Evolutionary conservation across 2,888 invertebrate species (phyloP), one percentile per base, ranked within the genome.

Genomic region (Andrena trimmerana): DNA sequence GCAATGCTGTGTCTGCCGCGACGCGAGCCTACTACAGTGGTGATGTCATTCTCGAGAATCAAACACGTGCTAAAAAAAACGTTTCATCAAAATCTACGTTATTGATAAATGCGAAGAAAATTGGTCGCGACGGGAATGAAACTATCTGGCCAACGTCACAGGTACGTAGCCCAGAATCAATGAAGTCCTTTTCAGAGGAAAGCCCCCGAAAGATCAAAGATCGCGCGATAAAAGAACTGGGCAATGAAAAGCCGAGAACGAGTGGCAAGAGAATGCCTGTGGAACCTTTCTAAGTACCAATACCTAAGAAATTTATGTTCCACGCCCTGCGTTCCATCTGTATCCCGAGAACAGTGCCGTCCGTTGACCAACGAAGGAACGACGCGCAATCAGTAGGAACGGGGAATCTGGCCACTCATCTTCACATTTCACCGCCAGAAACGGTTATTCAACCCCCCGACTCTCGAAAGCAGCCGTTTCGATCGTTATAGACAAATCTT

Each of bases 351-450:
- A 60, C 60, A 54, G 66, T 48, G 33, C 13, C 20, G 42, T 29
- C 2, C 60, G 33, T 66, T 76, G 79, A 20, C 65, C 70, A 27
- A 42, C 42, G 42, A 42, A 8, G 62, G 62, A 63, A 68, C 63
- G 63, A n/a, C n/a, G 79, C 52, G 62, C 81, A 80, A 80, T 79
- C 81, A 74, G 67, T 57, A 63, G 54, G 27, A 78, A 63, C 59
- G 33, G 68, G 59, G 50, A 65, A 50, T 66, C 10, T 2, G 65
- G 73, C 69, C 69, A 81, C 81, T 81, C 72, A 80, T 80, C 73
- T 80, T 80, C 80, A 60, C 72, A 69, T 81, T 81, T 81, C 72
- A 81, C 72, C 63, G 63, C 57, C 63, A 65, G 79, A 79, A 52
- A 50, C 80, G 60, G 68, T 62, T 73, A 80, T 71, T 71, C 67